Evolutionary conservation across 2,888 invertebrate genomes (phyloP).

Genomic region (Orthosia gothica): DNA sequence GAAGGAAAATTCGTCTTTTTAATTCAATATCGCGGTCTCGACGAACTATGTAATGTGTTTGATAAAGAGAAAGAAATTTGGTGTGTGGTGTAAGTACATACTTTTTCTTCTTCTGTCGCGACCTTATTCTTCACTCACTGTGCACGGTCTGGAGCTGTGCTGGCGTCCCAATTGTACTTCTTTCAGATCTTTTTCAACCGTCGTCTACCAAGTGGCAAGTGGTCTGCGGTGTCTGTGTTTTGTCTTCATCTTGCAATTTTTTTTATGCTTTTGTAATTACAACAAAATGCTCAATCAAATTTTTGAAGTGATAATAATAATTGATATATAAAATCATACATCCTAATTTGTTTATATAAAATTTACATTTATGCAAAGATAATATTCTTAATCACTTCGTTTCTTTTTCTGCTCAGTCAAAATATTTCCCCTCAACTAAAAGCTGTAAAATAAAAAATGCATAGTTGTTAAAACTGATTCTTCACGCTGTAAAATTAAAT

Average conservation of each 20-base stretch:
- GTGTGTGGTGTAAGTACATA: neutral
- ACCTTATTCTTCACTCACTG: no score
- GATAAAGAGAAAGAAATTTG: neutral
- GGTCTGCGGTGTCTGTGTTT: no score
- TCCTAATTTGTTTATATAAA: neutral
- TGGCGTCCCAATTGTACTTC: no score
- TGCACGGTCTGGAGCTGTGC: no score
- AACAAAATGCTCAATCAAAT: neutral
- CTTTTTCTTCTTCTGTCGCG: no score
- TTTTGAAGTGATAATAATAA: neutral
- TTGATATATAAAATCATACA: neutral
- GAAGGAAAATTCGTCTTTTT: conserved; percentile 13
- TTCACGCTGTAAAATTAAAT: conserved; percentile 49
- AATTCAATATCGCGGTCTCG: conserved; percentile 8
- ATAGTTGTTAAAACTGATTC: conserved; percentile 28
- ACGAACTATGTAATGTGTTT: neutral
- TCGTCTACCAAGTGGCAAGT: no score
- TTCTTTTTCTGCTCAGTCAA: neutral
- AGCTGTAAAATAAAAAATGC: conserved; percentile 20
- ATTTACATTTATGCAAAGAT: no score
- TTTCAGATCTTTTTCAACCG: no score
- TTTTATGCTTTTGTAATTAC: neutral
- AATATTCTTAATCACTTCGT: no score
- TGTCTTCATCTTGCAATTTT: no score
- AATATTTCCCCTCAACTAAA: neutral